Base-by-base conservation (phyloP, 2,888 invertebrate species). In the Dryobotodes eremita region DNA sequence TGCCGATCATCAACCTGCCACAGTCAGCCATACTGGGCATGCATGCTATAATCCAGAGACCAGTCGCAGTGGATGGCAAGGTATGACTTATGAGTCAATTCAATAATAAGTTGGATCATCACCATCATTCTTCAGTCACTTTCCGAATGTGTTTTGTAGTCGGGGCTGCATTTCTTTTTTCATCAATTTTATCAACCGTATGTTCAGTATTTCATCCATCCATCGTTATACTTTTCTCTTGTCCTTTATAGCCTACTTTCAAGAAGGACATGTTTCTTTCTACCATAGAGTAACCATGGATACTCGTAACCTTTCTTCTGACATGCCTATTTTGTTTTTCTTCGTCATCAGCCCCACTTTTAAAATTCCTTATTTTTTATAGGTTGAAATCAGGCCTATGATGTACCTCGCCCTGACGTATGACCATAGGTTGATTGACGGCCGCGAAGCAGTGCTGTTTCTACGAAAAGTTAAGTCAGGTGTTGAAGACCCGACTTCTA, bases 331-430 rank as follows among this genome's bases (percentile, higher is more conserved):
- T 59, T 31, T n/a, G 6, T 65, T 57, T 53, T 23, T 42, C 20
- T 42, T 11, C 2, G 23, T 61, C 8, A 17, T 50, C 26, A 15
- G 26, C 2, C 20, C 59, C 17, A 17, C 7, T 53, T 50, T 31
- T 10, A 65, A 20, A n/a, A 10, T 36, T n/a, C 3, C 31, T 55
- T 61, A n/a, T 55, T 69, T 57, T 83, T 87, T 96, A 31, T 98
- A 99, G 98, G 98, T 99, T 92, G 99, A 99, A 89, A 98, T 99
- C 93, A 98, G 99, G 88, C 99, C 99, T 48, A 99, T 99, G 99
- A 99, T 99, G 99, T 99, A 99, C 94, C 97, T 99, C 80, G 99
- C 99, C 4, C 97, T 99, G 89, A 99, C 99, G 0, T 99, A 99
- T 95, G 99, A 99, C 96, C 99, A 99, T 96, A 98, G 99, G 95